Evolutionary conservation across 2,113 vertebrate genomes (phyloP).

Genomic region (Dissostichus mawsoni): DNA sequence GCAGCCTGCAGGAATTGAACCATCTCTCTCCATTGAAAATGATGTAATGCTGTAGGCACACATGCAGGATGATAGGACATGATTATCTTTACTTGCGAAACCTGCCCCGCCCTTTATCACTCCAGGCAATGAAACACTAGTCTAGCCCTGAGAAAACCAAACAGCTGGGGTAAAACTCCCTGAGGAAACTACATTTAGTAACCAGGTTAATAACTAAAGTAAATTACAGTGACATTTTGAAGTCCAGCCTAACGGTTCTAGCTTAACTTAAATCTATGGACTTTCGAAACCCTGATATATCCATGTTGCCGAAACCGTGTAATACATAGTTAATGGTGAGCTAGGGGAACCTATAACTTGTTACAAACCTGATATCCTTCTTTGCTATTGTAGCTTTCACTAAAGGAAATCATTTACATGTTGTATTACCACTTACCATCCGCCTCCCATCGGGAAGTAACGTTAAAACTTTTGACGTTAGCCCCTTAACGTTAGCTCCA

Average conservation of each 20-base stretch:
- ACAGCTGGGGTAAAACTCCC: conserved; percentile 8
- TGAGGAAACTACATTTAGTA: neutral
- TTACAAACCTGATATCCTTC: neutral
- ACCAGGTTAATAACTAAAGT: neutral
- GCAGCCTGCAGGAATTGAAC: neutral
- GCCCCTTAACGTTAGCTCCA: conserved; percentile 41
- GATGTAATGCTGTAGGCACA: neutral
- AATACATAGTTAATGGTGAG: neutral
- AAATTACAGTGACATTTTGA: neutral
- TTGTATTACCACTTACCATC: neutral
- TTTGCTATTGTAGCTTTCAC: neutral
- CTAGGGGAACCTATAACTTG: neutral
- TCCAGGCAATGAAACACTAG: conserved; percentile 10
- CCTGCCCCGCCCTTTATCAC: conserved; percentile 75
- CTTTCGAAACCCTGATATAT: neutral
- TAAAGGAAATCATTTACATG: neutral
- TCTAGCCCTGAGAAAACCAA: neutral
- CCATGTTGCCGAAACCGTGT: neutral
- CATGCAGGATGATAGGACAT: conserved; percentile 4
- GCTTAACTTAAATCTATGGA: neutral
- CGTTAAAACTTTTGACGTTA: conserved; percentile 34
- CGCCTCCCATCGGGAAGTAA: conserved; percentile 40
- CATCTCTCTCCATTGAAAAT: neutral
- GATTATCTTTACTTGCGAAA: conserved; percentile 67
- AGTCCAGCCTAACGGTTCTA: conserved; percentile 2